These are phyloP conservation scores for Caprella mutica DNA, from an alignment of 2,888 invertebrate genomes.

Conservation along the genomic window DNA sequence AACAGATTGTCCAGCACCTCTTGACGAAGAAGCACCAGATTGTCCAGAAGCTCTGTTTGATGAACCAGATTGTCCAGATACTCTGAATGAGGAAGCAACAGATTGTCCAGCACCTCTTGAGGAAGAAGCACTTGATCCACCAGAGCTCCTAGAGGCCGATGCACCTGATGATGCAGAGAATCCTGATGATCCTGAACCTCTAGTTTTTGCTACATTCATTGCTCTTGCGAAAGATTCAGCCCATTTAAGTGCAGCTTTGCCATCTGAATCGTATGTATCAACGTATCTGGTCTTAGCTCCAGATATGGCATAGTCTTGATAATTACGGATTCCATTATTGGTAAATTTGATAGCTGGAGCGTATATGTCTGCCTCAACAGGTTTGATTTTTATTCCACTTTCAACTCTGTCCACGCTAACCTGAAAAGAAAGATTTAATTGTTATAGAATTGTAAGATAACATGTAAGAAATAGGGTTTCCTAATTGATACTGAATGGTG, in stretches of 20 bases:
- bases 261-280: not conserved
- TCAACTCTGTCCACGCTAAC: constrained; percentile 16
- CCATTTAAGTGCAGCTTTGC: constrained; percentile 6
- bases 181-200: constrained; percentile 4
- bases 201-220: not conserved
- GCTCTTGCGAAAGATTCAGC: not conserved
- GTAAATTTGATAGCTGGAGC: constrained; percentile 25
- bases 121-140: not conserved
- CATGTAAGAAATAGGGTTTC: too few relatives aligned
- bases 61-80: not conserved
- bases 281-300: constrained; percentile 21
- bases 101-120: too few relatives aligned
- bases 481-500: too few relatives aligned
- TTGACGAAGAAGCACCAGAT: not conserved
- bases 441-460: too few relatives aligned
- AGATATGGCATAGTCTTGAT: constrained; percentile 22
- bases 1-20: not conserved
- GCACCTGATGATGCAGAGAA: not conserved
- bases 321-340: constrained; percentile 22
- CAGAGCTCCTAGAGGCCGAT: constrained; percentile 5
- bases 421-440: constrained; percentile 1
- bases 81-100: not conserved
- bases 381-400: constrained; percentile 18
- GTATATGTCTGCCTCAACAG: constrained; percentile 21
- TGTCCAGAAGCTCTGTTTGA: not conserved